Base-by-base conservation (phyloP, 2,797 vertebrate genomes). In the Sebastes taczanowskii region DNA sequence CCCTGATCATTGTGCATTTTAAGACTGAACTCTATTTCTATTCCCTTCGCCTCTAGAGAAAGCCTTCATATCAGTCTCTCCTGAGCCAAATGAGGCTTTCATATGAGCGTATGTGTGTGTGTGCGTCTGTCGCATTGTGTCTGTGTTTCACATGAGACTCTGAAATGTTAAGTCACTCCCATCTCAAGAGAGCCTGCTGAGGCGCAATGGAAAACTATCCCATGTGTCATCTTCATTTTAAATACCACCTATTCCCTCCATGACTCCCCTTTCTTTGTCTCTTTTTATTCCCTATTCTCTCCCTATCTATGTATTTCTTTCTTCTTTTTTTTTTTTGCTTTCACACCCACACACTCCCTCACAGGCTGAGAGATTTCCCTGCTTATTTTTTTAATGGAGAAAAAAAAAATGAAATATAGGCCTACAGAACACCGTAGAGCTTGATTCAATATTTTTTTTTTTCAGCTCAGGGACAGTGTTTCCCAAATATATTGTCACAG, bases 201-300 rank as follows among this genome's bases (percentile, higher is more conserved):
- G 84, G 64, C 64, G 13, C 87, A 78, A 52, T 78, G 82, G 90
- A 88, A 71, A 90, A 84, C 75, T 53, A 66, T 91, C 91, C 88
- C 83, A 66, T 38, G 85, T 91, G 91, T 83, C 86, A 76, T 90
- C 88, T 86, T 91, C 76, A 83, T 84, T 90, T 90, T 91, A 90
- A 91, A 90, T 81, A 89, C 84, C 80, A 88, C 58, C 74, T 77
- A 68, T 89, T 85, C 81, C 87, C 88, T 86, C 74, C 53, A 66
- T 16, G 77, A 27, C 79, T 88, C 71, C 61, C 67, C 63, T 82
- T 42, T 86, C 71, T 86, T 90, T 91, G 86, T 92, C 83, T 92
- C 55, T 65, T 58, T 86, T 61, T 66, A 77, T 81, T 90, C 68
- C 73, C 71, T 38, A 20, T 63, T 70, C 71, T 66, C 35, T 80